Evolutionary conservation across 2,888 invertebrate genomes (phyloP).

Genomic region (Leptinotarsa tumamoca): DNA sequence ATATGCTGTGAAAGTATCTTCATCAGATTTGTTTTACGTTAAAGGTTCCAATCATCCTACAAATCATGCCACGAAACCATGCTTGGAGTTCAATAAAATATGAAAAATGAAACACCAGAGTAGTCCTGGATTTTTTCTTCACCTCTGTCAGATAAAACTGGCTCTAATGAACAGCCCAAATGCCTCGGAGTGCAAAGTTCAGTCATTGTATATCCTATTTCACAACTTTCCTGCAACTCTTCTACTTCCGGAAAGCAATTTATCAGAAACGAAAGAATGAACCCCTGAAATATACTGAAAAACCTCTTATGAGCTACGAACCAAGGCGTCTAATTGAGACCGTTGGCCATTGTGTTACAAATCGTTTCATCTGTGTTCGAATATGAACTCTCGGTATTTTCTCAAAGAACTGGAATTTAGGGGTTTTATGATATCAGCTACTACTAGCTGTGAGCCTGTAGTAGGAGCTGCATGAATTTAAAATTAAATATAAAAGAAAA

Average conservation of each 20-base stretch:
- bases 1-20: too few species aligned
- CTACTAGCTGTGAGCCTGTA: too few species aligned
- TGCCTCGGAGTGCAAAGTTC: slow-evolving; percentile 2
- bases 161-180: slow-evolving; percentile 1
- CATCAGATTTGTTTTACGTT: too few species aligned
- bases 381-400: not conserved
- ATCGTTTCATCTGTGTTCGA: slow-evolving; percentile 46
- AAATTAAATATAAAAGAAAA: too few species aligned
- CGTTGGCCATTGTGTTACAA: slow-evolving; percentile 51
- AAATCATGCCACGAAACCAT: too few species aligned
- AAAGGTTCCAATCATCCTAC: too few species aligned
- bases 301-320: slow-evolving; percentile 42
- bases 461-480: too few species aligned
- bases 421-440: not conserved
- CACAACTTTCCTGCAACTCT: slow-evolving; percentile 25
- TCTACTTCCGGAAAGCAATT: slow-evolving; percentile 32
- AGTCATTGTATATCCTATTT: not conserved
- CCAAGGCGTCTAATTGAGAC: slow-evolving; percentile 54
- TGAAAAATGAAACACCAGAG: too few species aligned
- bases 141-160: not conserved
- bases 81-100: too few species aligned
- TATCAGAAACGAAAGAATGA: slow-evolving; percentile 33
- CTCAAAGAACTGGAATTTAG: too few species aligned
- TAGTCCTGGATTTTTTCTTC: not conserved
- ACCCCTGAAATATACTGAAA: slow-evolving; percentile 39